Base-by-base conservation (phyloP, 2,888 invertebrate genomes). In the Mythimna impura region DNA sequence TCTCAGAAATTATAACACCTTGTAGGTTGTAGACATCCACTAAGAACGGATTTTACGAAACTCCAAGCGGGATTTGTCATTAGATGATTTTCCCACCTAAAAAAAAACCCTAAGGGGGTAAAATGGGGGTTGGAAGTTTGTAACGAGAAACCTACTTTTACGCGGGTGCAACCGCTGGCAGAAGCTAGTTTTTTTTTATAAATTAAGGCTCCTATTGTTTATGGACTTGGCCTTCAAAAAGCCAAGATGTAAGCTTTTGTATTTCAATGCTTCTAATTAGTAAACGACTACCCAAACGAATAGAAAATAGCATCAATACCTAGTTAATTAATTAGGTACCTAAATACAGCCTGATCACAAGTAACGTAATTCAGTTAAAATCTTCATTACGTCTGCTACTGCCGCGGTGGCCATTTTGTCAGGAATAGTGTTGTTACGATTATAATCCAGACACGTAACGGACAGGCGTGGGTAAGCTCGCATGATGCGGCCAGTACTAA, bases 381-480 rank as follows among this genome's bases (percentile, higher is more conserved):
- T 67, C 77, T 71, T 80, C 70, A 76, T 80, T 81, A 66, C 50
- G 30, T 22, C 14, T 47, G 43, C 57, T 66, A 54, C 76, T 79
- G 82, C 64, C 50, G 50, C 12, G 57, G 60, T 25, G 50, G 64
- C 43, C 71, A 68, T 79, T 77, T 79, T 79, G 82, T 70, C 30
- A 30, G 62, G 22, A 69, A 62, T 65, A 73, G 73, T 76, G 66
- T 67, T 82, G 52, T 80, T 65, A 80, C 73, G 62, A 82, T 34
- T 30, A 62, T 80, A 78, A 80, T 80, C 83, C 79, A 22, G 40
- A 65, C 83, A 80, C 73, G 80, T 80, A 58, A 36, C 54, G 78
- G 64, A 55, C 64, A 50, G 82, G 47, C 43, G n/a, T 36, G 72
- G 20, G 73, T 68, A 55, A 72, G 80, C 78, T 78, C 52, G 30